Base-by-base conservation (phyloP, 2,797 vertebrate genomes). In the Leptoclinus maculatus region DNA sequence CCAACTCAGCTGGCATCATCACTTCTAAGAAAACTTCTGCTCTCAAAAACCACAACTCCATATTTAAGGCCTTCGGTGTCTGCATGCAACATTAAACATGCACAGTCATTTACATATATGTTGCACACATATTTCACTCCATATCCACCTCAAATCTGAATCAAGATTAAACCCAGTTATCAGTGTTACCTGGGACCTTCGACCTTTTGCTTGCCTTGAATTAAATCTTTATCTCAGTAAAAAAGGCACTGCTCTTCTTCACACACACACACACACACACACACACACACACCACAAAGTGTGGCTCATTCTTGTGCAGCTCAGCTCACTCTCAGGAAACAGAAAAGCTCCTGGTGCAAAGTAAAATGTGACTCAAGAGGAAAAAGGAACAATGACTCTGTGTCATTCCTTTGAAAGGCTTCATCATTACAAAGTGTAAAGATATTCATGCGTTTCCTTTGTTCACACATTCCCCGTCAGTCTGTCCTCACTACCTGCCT, bases 391-490 rank as follows among this genome's bases (percentile, higher is more conserved):
- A 54, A 67, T 65, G 32, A 23, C 8, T 59, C 58, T 49, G 43
- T 47, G 17, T 47, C 43, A 47, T 47, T 16, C 6, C 29, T 79
- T 68, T 86, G 60, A 76, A 70, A 16, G 68, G 21, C 54, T 57
- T 71, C 3, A 1, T 78, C 78, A 54, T 72, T 57, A 67, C 19
- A 57, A 66, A 53, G 56, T 43, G 16, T 72, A n/a, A 78, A 36
- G 23, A 59, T 49, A 75, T 75, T 79, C 65, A 38, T 38, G 57
- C 25, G 2, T 49, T 34, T 62, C 47, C 68, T 80, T 29, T 82
- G 71, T 84, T 83, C 43, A 66, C 74, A 66, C 43, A 23, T 78
- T 73, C 27, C 32, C 81, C 5, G 25, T 70, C 66, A 80, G 67
- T 63, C 56, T 66, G 47, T 69, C 63, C 8, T 54, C 79, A 51